These are phyloP conservation scores for Choristoneura rosaceana DNA, from an alignment of 2,888 invertebrate genomes.

Conservation along the genomic window DNA sequence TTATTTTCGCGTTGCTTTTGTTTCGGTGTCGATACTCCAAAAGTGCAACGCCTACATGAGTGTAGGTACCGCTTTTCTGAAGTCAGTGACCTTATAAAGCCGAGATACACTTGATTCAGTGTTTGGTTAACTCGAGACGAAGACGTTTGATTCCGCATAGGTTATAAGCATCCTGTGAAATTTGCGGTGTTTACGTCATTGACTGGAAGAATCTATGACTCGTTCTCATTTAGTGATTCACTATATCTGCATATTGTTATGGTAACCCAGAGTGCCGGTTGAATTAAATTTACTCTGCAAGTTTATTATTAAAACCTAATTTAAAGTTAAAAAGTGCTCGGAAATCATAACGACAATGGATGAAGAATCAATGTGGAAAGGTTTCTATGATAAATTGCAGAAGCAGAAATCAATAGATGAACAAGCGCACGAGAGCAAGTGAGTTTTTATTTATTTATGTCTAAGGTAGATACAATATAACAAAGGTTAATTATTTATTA, in stretches of 20 bases:
- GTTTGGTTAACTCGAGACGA: constrained; percentile 28
- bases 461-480: background rate
- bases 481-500: background rate
- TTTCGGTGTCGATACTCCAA: constrained; percentile 11
- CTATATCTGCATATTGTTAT: constrained; percentile 60
- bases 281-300: constrained; percentile 8
- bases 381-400: constrained; percentile 88
- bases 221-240: constrained; percentile 69
- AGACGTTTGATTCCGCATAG: constrained; percentile 24
- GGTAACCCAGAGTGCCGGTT: constrained; percentile 41
- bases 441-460: constrained; percentile 54
- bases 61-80: constrained; percentile 46
- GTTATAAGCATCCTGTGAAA: constrained; percentile 27
- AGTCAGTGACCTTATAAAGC: constrained; percentile 63
- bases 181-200: constrained; percentile 74
- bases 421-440: constrained; percentile 89
- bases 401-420: constrained; percentile 87
- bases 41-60: constrained; percentile 45
- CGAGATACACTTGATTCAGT: constrained; percentile 48
- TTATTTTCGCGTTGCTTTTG: constrained; percentile 25
- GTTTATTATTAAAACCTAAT: constrained; percentile 21
- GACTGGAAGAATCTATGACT: constrained; percentile 68
- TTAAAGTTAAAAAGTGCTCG: constrained; percentile 23
- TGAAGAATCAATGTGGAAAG: constrained; percentile 93
- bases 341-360: constrained; percentile 69